Conservation (phyloP, 2,797 vertebrate species). For the Brotogeris chrysoptera region DNA sequence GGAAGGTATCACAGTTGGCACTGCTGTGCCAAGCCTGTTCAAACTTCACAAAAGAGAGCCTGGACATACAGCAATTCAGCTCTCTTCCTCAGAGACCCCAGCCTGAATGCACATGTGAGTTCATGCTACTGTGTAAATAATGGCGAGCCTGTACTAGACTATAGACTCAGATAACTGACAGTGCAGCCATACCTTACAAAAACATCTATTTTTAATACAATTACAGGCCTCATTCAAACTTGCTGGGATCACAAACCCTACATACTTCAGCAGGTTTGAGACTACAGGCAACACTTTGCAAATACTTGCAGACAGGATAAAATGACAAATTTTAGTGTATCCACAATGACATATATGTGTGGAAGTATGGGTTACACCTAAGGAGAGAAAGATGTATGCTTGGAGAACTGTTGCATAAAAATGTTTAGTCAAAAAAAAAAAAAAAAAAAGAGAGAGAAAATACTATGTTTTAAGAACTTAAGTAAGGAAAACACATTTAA, state of each 20-base stretch:
- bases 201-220: not conserved
- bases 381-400: not conserved
- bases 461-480: not conserved
- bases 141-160: not conserved
- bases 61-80: fast-evolving
- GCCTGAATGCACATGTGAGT: fast-evolving
- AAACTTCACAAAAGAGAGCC: not conserved
- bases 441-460: not conserved
- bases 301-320: not conserved
- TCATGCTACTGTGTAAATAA: not conserved
- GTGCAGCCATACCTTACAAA: fast-evolving
- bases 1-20: fast-evolving
- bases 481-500: not conserved
- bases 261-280: not conserved
- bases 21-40: not conserved
- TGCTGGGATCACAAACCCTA: not conserved
- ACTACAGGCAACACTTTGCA: not conserved
- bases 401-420: not conserved
- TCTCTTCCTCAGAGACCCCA: not conserved
- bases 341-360: not conserved
- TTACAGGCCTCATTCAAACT: not conserved
- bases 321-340: not conserved
- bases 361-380: not conserved
- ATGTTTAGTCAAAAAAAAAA: not conserved
- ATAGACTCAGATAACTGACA: not conserved